These are phyloP conservation scores for Leptonema lineaticorne DNA, from an alignment of 1,140 invertebrate genomes.

Conservation along the genomic window DNA sequence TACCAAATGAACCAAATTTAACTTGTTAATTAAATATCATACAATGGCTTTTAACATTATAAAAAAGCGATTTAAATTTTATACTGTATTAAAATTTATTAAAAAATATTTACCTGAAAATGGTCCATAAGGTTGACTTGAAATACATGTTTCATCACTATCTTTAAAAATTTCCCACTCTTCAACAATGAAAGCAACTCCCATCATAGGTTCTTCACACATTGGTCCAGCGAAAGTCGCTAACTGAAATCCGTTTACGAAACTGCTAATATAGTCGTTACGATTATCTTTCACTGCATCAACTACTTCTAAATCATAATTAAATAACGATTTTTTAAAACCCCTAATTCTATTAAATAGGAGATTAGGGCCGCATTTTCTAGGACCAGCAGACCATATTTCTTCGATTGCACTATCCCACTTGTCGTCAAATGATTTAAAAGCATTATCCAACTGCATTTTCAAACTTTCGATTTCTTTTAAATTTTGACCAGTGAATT, in stretches of 20 bases:
- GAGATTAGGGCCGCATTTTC: conserved; percentile 86
- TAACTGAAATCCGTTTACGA: conserved; percentile 94
- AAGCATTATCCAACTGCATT: conserved; percentile 62
- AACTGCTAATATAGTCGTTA: conserved; percentile 71
- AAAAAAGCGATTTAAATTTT: background rate
- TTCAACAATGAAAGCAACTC: conserved; percentile 87
- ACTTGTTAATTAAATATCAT: background rate
- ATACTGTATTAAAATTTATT: background rate
- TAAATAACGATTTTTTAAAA: conserved; percentile 55
- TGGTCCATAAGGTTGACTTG: conserved; percentile 54
- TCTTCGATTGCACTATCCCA: conserved; percentile 64
- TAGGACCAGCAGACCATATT: conserved; percentile 91
- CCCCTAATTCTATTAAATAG: conserved; percentile 74
- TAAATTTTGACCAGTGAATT: conserved; percentile 55
- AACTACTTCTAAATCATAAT: conserved; percentile 50
- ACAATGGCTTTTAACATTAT: background rate
- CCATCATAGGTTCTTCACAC: conserved; percentile 95
- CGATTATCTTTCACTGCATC: conserved; percentile 51
- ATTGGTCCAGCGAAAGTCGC: conserved; percentile 85
- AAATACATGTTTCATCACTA: conserved; percentile 47
- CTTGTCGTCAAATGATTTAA: conserved; percentile 60
- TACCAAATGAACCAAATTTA: too few species aligned
- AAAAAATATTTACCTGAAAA: conserved; percentile 54
- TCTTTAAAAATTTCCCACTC: conserved; percentile 67
- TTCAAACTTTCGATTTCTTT: conserved; percentile 65